phyloP scores from a whole-genome alignment of 1,140 invertebrate species.

The Chlorops oryzae region DNA sequence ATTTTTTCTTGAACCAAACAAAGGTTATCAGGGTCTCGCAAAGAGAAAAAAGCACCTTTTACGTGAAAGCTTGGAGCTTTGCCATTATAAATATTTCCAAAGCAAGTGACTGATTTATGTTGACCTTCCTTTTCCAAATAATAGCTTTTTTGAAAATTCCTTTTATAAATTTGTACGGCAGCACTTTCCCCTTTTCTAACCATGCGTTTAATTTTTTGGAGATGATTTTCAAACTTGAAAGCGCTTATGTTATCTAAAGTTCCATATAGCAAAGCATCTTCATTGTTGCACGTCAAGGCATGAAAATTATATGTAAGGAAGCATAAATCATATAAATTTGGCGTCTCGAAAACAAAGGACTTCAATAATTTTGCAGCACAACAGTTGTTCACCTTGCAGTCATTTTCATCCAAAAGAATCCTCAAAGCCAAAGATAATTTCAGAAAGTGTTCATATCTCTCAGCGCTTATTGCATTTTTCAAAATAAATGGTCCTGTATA shows the following conservation, averaged over 20 bases:
- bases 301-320: slow-evolving; percentile 19
- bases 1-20: too few species aligned
- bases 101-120: too few species aligned
- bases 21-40: too few species aligned
- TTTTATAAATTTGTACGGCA: slow-evolving; percentile 18
- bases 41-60: too few species aligned
- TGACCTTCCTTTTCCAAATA: slow-evolving; percentile 1
- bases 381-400: slow-evolving; percentile 9
- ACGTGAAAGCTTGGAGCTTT: too few species aligned
- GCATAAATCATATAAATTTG: slow-evolving; percentile 12
- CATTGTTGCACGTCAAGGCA: slow-evolving; percentile 16
- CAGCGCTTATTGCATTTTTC: slow-evolving; percentile 8
- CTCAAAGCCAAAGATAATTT: slow-evolving; percentile 11
- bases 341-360: slow-evolving; percentile 13
- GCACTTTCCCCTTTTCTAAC: slow-evolving; percentile 14
- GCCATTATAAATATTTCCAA: too few species aligned
- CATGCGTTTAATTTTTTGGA: slow-evolving; percentile 13
- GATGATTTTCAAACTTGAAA: slow-evolving; percentile 21
- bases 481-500: slow-evolving; percentile 19
- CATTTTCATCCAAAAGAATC: slow-evolving; percentile 7
- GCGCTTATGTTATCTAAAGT: too few species aligned
- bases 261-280: slow-evolving; percentile 17
- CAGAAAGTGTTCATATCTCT: slow-evolving; percentile 15
- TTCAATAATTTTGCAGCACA: slow-evolving; percentile 11
- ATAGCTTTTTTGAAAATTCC: slow-evolving; percentile 8